Percentiles rank a stretch among this genome's conserved stretches.
Evolutionary conservation across 2,797 vertebrate species (phyloP).

Genomic region (Darevskia nairensis): DNA sequence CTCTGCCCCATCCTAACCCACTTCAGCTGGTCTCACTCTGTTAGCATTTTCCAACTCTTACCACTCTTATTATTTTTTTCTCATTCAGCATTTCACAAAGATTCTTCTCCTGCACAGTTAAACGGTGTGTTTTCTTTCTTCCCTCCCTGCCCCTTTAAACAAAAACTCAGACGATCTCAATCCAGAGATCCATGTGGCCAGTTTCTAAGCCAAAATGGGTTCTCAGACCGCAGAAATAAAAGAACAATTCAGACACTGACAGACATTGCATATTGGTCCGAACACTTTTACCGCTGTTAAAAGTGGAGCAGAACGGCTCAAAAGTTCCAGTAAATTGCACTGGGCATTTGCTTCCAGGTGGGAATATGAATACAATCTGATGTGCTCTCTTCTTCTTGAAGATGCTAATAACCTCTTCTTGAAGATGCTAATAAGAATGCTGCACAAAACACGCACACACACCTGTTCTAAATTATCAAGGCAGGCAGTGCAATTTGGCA

Average conservation of each 20-base stretch:
- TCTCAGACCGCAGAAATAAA: conserved; percentile 67
- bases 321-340: conserved; percentile 67
- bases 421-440: conserved; percentile 62
- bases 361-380: conserved; percentile 65
- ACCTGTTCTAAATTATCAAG: conserved; percentile 68
- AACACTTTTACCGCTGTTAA: conserved; percentile 55
- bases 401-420: conserved; percentile 53
- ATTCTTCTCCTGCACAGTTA: conserved; percentile 16
- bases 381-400: conserved; percentile 50
- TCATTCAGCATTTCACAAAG: conserved; percentile 28
- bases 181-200: conserved; percentile 21
- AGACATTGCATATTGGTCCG: conserved; percentile 62
- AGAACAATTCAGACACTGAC: conserved; percentile 68
- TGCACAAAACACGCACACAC: conserved; percentile 31
- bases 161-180: conserved; percentile 5
- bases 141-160: conserved; percentile 40
- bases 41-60: not conserved
- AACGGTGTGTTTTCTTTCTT: not conserved
- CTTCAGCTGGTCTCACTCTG: no score
- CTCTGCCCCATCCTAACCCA: no score
- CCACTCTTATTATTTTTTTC: not conserved
- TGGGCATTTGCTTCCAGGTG: conserved; percentile 48
- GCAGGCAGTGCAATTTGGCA: conserved; percentile 56
- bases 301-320: conserved; percentile 51
- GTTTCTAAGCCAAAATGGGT: conserved; percentile 65